These are phyloP conservation scores for Antechinus flavipes DNA, from an alignment of 2,113 vertebrate genomes.

Conservation along the genomic window DNA sequence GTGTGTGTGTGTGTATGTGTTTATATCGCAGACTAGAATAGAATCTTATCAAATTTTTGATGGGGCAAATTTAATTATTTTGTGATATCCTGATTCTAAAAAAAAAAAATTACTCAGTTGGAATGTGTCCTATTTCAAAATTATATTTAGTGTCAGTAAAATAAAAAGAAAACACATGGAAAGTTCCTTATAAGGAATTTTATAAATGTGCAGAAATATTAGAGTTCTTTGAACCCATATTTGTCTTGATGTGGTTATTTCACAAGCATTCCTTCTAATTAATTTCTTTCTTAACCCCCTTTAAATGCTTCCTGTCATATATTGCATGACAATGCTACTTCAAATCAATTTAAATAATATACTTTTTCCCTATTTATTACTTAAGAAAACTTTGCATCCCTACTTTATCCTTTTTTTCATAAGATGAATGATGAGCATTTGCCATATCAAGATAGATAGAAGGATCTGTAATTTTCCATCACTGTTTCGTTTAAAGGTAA, in stretches of 20 bases:
- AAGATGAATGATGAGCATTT: constrained; percentile 56
- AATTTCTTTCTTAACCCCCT: constrained; percentile 79
- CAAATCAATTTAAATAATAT: constrained; percentile 63
- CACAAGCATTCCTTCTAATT: constrained; percentile 78
- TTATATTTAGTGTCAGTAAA: constrained; percentile 84
- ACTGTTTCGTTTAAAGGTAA: constrained; percentile 61
- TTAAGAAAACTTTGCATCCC: constrained; percentile 75
- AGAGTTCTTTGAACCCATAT: constrained; percentile 81
- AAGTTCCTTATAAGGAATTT: constrained; percentile 79
- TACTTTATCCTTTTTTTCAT: constrained; percentile 67
- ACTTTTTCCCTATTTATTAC: constrained; percentile 61
- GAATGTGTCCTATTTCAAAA: constrained; percentile 77
- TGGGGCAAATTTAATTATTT: constrained; percentile 65
- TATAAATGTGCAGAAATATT: constrained; percentile 76
- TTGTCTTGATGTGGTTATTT: constrained; percentile 80
- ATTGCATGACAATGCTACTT: constrained; percentile 69
- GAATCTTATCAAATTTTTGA: constrained; percentile 74
- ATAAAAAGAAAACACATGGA: constrained; percentile 84
- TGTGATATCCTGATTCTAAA: constrained; percentile 70
- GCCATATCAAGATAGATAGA: constrained; percentile 50
- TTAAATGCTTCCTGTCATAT: constrained; percentile 79
- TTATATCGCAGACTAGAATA: constrained; percentile 62
- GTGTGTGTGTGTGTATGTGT: constrained; percentile 20
- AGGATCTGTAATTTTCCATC: constrained; percentile 60
- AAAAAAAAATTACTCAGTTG: constrained; percentile 70